A percentile compares a stretch with the other conserved stretches of the same genome.
These are phyloP conservation scores for Leptonema lineaticorne DNA, from an alignment of 1,140 invertebrate genomes.

Conservation along the genomic window DNA sequence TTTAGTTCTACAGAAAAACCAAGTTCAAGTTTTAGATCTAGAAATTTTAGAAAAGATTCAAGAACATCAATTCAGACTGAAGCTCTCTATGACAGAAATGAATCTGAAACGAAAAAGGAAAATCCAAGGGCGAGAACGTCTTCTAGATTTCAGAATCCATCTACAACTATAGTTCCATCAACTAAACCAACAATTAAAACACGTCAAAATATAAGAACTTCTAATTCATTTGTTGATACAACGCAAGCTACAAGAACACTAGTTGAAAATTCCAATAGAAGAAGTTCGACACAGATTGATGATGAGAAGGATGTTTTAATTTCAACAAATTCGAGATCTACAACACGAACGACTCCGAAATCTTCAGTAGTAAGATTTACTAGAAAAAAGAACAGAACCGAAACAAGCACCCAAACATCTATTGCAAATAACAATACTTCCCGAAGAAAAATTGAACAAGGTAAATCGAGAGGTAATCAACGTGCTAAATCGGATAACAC, in stretches of 20 bases:
- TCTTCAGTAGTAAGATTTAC: slow-evolving; percentile 11
- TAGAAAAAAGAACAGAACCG: slow-evolving; percentile 27
- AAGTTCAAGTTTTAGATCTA: slow-evolving; percentile 12
- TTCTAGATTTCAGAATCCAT: background rate
- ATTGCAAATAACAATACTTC: slow-evolving; percentile 12
- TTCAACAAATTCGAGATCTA: background rate
- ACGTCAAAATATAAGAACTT: slow-evolving; percentile 5
- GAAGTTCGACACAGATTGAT: slow-evolving; percentile 12
- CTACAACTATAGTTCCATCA: background rate
- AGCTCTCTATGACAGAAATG: slow-evolving; percentile 35
- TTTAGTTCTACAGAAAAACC: background rate
- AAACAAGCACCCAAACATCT: slow-evolving; percentile 6
- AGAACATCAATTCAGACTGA: slow-evolving; percentile 26
- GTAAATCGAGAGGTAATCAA: slow-evolving; percentile 25
- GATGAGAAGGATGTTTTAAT: background rate
- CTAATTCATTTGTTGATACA: background rate
- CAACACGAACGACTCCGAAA: background rate
- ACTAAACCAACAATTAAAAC: background rate
- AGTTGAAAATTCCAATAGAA: slow-evolving; percentile 20
- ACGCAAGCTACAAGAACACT: background rate
- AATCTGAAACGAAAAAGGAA: slow-evolving; percentile 17
- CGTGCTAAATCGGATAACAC: slow-evolving; percentile 12
- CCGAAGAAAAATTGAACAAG: background rate
- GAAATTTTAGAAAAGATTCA: background rate
- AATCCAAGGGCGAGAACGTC: slow-evolving; percentile 24